Percentiles rank a stretch among this genome's conserved stretches.
Conservation (phyloP, 2,113 vertebrate genomes). For the Camelus bactrianus region DNA sequence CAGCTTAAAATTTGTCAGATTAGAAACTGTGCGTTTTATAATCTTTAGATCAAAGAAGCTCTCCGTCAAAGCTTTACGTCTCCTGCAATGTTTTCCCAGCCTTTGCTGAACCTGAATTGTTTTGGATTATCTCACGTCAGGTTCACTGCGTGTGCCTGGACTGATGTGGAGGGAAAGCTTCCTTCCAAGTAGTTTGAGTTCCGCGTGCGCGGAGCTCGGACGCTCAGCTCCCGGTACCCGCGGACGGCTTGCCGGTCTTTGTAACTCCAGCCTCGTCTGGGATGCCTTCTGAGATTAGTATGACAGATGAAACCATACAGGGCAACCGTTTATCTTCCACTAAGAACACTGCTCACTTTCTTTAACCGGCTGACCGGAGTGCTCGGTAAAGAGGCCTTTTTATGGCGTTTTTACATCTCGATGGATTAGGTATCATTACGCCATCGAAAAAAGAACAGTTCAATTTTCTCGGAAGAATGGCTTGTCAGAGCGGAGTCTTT, state of each 20-base stretch:
- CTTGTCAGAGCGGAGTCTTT: constrained; percentile 81
- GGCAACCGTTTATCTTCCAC: constrained; percentile 87
- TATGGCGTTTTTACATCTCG: constrained; percentile 87
- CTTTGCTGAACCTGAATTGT: constrained; percentile 90
- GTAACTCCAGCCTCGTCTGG: constrained; percentile 81
- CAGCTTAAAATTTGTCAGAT: constrained; percentile 91
- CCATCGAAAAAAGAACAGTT: constrained; percentile 74
- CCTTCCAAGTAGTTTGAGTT: constrained; percentile 88
- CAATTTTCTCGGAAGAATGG: constrained; percentile 85
- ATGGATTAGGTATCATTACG: constrained; percentile 87
- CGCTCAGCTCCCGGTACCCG: constrained; percentile 84
- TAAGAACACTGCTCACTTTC: constrained; percentile 87
- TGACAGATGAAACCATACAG: constrained; percentile 84
- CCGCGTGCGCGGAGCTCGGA: constrained; percentile 84
- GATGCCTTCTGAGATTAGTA: constrained; percentile 86
- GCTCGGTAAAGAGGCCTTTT: constrained; percentile 83
- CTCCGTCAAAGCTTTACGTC: constrained; percentile 89
- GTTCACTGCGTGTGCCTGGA: constrained; percentile 88
- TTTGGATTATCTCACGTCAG: constrained; percentile 92
- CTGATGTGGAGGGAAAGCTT: constrained; percentile 88
- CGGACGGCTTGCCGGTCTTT: constrained; percentile 81
- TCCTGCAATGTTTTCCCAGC: constrained; percentile 89
- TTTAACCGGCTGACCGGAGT: constrained; percentile 82
- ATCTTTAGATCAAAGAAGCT: constrained; percentile 92
- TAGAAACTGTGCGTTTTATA: constrained; percentile 91